Evolutionary conservation across 1,140 invertebrate genomes (phyloP), one percentile per base, ranked within the genome.

Genomic region (Odontomachus brunneus): DNA sequence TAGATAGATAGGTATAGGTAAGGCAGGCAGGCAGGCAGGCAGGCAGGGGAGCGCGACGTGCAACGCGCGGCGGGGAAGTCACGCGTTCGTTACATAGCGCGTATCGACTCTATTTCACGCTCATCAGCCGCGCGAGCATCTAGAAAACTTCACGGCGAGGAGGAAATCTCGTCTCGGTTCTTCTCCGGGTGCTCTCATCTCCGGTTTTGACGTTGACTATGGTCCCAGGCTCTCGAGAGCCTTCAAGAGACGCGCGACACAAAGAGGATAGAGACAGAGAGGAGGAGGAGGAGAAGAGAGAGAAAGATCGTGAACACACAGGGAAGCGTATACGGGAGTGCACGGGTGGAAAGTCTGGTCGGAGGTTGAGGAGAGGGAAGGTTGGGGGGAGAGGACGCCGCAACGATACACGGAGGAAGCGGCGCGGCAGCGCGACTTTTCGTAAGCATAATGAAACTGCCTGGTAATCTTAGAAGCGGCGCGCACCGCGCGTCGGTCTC

Each of bases 381-480:
- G 57, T 4, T 49, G 53, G 55, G 63, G 59, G 60, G 38, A 63
- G 12, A 80, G 55, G 44, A 60, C 29, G 76, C 17, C 74, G 19
- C 63, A 33, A 67, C 22, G 66, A 59, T 53, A 80, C n/a, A 48
- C 51, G 44, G 57, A 75, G 67, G 66, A 51, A 71, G 24, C 57
- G 63, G 3, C 65, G 29, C 29, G 51, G 67, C 44, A 49, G 49
- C 9, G 38, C 51, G 74, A 84, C 84, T 90, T 90, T 85, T 86
- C 87, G 76, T 80, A 82, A 88, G 87, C 85, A 88, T 92, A 91
- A 92, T 91, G 89, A 89, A 91, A 91, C 88, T 89, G 87, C 83
- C 85, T 88, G 87, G 92, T 92, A 93, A 93, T 92, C 89, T 92
- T 93, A 92, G 91, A 92, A 92, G 87, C 82, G 84, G 82, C 89